These are phyloP conservation scores for Lasiurus borealis DNA, from an alignment of 2,113 vertebrate species.

Conservation along the genomic window DNA sequence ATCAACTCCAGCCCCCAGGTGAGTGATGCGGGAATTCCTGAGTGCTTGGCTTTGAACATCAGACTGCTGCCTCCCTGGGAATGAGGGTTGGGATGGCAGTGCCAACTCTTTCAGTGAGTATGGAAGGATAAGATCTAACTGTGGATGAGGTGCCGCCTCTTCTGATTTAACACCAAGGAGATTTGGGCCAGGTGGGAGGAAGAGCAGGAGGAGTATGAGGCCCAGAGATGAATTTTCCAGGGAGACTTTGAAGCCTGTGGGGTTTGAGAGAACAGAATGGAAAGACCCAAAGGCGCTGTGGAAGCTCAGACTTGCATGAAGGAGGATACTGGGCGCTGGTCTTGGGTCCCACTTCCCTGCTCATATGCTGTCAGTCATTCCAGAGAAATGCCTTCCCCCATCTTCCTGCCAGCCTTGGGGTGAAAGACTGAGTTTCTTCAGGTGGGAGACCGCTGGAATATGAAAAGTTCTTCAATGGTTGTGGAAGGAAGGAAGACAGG, in stretches of 20 bases:
- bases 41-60: background rate
- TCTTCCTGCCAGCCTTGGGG: background rate
- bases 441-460: background rate
- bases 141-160: background rate
- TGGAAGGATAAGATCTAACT: background rate
- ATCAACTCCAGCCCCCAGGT: conserved; percentile 22
- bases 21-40: background rate
- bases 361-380: background rate
- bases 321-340: background rate
- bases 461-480: background rate
- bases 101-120: background rate
- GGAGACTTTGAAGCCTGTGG: background rate
- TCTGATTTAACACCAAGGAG: background rate
- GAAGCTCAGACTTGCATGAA: background rate
- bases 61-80: background rate
- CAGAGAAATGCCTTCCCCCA: background rate
- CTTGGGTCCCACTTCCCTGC: background rate
- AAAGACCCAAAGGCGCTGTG: background rate
- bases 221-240: background rate
- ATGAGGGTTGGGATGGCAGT: background rate
- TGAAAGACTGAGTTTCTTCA: background rate
- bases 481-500: background rate
- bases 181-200: background rate
- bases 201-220: background rate
- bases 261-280: background rate